Percentiles rank a stretch among this genome's conserved stretches.
Evolutionary conservation across 2,888 invertebrate species (phyloP).

Genomic region (Lycocerus yunnanus): DNA sequence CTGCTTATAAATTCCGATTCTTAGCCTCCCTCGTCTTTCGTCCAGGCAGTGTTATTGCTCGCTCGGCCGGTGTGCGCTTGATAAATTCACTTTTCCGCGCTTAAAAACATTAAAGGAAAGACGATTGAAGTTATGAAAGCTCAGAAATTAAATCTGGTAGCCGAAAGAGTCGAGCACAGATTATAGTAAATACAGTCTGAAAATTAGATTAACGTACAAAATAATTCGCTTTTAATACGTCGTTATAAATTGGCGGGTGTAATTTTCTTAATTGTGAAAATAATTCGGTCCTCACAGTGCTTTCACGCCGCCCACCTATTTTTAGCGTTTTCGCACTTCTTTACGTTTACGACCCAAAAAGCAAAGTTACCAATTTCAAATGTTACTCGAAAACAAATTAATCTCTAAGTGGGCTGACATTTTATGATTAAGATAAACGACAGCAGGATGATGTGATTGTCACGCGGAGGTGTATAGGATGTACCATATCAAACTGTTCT

Average conservation of each 20-base stretch:
- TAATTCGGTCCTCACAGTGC: slow-evolving; percentile 16
- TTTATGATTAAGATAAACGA: slow-evolving; percentile 48
- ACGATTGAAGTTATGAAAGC: slow-evolving; percentile 58
- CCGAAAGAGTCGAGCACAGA: slow-evolving; percentile 43
- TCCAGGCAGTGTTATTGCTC: slow-evolving; percentile 51
- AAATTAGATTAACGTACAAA: slow-evolving; percentile 55
- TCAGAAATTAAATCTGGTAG: slow-evolving; percentile 55
- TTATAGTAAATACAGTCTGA: slow-evolving; percentile 54
- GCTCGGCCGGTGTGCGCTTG: slow-evolving; percentile 56
- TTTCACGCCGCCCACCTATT: slow-evolving; percentile 8
- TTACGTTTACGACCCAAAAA: slow-evolving; percentile 26
- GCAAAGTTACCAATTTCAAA: slow-evolving; percentile 33
- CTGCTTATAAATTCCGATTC: slow-evolving; percentile 61
- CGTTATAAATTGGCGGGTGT: slow-evolving; percentile 49
- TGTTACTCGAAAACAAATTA: slow-evolving; percentile 40
- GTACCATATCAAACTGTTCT: slow-evolving; percentile 45
- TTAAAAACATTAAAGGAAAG: slow-evolving; percentile 54
- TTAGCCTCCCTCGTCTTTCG: slow-evolving; percentile 40
- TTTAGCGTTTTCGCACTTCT: slow-evolving; percentile 19
- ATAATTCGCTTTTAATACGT: slow-evolving; percentile 55
- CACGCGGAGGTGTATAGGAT: slow-evolving; percentile 48
- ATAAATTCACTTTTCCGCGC: slow-evolving; percentile 57
- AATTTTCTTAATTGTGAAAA: slow-evolving; percentile 30
- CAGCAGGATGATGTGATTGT: slow-evolving; percentile 49
- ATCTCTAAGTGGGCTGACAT: slow-evolving; percentile 40